phyloP scores from a whole-genome alignment of 2,888 invertebrate genomes.

The Xanthorhoe designata region DNA sequence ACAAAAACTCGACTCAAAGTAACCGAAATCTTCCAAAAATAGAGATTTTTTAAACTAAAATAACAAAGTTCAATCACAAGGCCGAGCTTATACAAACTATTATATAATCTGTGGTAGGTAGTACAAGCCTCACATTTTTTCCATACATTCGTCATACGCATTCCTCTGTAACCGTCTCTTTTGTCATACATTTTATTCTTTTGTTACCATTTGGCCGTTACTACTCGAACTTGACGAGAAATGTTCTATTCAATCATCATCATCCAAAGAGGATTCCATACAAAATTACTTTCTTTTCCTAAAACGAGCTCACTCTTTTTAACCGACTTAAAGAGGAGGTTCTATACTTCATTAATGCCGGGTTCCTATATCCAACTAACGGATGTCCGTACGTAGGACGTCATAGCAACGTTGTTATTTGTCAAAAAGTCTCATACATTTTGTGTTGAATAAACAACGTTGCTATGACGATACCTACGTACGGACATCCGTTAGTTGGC shows the following conservation, averaged over 20 bases:
- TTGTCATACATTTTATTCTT: slow-evolving; percentile 34
- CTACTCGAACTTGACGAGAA: slow-evolving; percentile 17
- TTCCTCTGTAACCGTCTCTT: slow-evolving; percentile 34
- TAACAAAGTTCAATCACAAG: slow-evolving; percentile 27
- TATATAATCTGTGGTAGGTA: not conserved
- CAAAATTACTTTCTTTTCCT: too few relatives aligned
- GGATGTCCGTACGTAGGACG: too few relatives aligned
- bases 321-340: too few relatives aligned
- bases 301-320: too few relatives aligned
- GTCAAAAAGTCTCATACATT: too few relatives aligned
- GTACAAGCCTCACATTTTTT: slow-evolving; percentile 27
- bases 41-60: not conserved
- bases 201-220: slow-evolving; percentile 35
- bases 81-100: slow-evolving; percentile 8
- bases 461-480: too few relatives aligned
- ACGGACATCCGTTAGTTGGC: too few relatives aligned
- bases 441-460: too few relatives aligned
- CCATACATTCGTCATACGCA: slow-evolving; percentile 37
- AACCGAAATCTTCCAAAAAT: not conserved
- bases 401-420: too few relatives aligned
- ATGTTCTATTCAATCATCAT: not conserved
- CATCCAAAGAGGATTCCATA: too few relatives aligned
- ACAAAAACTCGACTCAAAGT: not conserved
- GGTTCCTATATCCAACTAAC: too few relatives aligned
- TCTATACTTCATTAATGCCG: too few relatives aligned